Evolutionary conservation across 2,888 invertebrate genomes (phyloP).

Genomic region (Nasonia oneida): DNA sequence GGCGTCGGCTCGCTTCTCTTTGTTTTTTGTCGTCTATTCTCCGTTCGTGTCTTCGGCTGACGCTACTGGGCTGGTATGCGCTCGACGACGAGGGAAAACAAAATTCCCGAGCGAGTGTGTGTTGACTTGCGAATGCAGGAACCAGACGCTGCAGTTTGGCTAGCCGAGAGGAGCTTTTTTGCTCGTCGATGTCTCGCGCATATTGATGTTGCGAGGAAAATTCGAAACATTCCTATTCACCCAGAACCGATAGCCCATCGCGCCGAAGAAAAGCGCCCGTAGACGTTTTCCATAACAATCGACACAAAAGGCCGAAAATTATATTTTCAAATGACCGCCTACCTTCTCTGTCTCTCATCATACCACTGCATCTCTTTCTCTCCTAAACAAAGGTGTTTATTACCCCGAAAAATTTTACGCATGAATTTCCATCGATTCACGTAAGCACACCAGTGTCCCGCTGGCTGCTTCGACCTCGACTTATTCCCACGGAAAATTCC

Average conservation of each 20-base stretch:
- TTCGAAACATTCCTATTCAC: not conserved
- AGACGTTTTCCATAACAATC: no score
- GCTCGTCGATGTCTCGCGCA: not conserved
- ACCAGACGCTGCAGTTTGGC: not conserved
- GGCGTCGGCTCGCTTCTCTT: not conserved
- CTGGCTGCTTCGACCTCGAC: not conserved
- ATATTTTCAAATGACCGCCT: constrained; percentile 43
- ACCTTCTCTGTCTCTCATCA: not conserved
- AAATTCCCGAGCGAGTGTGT: constrained; percentile 33
- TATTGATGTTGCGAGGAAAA: not conserved
- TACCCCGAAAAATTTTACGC: constrained; percentile 34
- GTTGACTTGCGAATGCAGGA: not conserved
- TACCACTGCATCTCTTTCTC: not conserved
- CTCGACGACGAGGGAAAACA: constrained; percentile 37
- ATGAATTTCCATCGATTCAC: constrained; percentile 60
- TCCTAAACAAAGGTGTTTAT: constrained; percentile 38
- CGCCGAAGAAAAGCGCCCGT: no score
- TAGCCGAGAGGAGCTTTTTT: not conserved
- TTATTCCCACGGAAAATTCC: constrained; percentile 31
- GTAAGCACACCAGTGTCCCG: not conserved
- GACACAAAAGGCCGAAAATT: constrained; percentile 30
- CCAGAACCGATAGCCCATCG: no score
- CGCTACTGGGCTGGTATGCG: constrained; percentile 35
- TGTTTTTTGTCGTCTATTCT: not conserved
- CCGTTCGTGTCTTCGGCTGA: constrained; percentile 5